Evolutionary conservation across 2,113 vertebrate species (phyloP), one percentile per base, ranked within the genome.

Genomic region (Gobius niger): DNA sequence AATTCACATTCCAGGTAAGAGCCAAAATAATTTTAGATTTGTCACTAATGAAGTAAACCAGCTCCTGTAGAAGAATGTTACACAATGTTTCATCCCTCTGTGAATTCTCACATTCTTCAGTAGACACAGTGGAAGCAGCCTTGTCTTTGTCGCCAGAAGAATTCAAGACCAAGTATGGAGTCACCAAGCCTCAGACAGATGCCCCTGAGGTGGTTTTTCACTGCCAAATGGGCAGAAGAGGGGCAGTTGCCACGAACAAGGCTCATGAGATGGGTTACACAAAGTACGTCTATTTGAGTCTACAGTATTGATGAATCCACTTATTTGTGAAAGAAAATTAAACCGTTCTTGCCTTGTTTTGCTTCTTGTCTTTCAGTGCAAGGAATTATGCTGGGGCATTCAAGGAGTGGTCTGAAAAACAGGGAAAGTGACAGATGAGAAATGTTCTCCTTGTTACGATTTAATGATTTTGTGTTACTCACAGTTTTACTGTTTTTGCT

Each of bases 191-290:
- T 0, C 64, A 47, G 8, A 8, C 70, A 54, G 91, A 94, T 10
- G 77, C 90, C 2, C 71, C 89, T n/a, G 84, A 93, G 40, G 76
- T 95, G 54, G 67, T 95, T 65, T 94, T 96, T 84, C 90, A 94
- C 81, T 95, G 95, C 71, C 93, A 93, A 46, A 49, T 91, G 47
- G 93, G 95, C 63, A 82, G 11, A 9, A 81, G 93, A 66, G 93
- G 92, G 10, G 69, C 0, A n/a, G 34, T 5, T 15, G 95, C 94
- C 56, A 91, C 89, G 1, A 56, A 80, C n/a, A 89, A 88, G 2
- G 94, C 93, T 52, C 61, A 6, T 2, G 2, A 71, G 13, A 86
- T 93, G 0, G 94, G 94, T 59, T 94, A 90, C 11, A 18, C 66
- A 11, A 90, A 85, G 93, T 94, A 89, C 74, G 80, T 72, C 59